Evolutionary conservation across 2,888 invertebrate genomes (phyloP), one percentile per base, ranked within the genome.

Genomic region (Paralinhomoeus sp.): DNA sequence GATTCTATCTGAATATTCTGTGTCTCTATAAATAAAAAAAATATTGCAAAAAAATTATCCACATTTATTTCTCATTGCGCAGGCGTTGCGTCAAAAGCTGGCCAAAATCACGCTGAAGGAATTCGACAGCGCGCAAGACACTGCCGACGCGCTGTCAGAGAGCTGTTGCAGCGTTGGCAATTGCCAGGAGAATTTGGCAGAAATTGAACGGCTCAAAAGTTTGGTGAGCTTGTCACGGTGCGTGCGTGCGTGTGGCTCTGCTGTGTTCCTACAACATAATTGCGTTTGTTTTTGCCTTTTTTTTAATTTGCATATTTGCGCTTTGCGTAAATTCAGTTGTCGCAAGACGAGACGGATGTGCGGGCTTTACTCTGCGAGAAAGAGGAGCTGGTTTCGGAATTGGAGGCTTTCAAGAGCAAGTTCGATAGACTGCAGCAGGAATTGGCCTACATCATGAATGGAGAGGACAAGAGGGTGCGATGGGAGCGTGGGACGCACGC

Each of bases 391-490:
- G 73, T 76, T 20, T 75, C 73, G 5, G 80, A 82, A 60, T 69
- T 80, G 47, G 81, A 82, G 62, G 77, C 78, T 23, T 81, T 78
- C 58, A 78, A 79, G 58, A 75, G 73, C 53, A 82, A 82, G 67
- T 77, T 78, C 2, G 79, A 80, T 58, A 69, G 80, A 13, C 68
- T 82, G 22, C 81, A 81, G 62, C 75, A 78, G 51, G 79, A 81
- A 60, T 70, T 83, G 20, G 74, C 76, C 52, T 74, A 74, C 50
- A 73, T 80, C 48, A 63, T 79, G 15, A 69, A 65, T 48, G 70
- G 67, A 31, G 65, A 68, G 48, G 65, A 66, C 44, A 62, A 64
- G 27, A 61, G 66, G 56, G 67, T 78, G 24, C 31, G n/a, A n/a
- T n/a, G 70, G 82, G 15, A 82, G 82, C 58, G 72, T 81, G 54